phyloP scores from a whole-genome alignment of 2,797 vertebrate genomes.

The Hydrolagus colliei region DNA sequence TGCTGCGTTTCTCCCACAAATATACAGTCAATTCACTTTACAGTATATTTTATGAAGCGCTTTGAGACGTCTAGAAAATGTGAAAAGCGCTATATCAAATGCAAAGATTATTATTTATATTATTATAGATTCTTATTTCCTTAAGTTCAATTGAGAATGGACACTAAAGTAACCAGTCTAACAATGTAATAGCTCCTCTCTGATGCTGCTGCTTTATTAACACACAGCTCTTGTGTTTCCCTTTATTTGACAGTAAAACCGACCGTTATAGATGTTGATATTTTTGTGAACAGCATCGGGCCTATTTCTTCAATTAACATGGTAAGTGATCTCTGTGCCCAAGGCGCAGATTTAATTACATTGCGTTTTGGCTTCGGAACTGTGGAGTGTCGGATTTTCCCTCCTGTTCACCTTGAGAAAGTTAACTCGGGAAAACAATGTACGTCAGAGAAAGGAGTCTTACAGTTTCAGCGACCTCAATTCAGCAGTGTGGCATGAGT shows the following conservation, averaged over 20 bases:
- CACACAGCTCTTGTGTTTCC: slow-evolving; percentile 34
- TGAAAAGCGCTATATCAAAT: too few relatives aligned
- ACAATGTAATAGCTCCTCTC: background rate
- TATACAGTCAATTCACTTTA: too few relatives aligned
- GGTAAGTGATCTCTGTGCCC: slow-evolving; percentile 63
- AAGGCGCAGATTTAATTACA: background rate
- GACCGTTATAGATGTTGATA: slow-evolving; percentile 87
- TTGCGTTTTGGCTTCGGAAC: background rate
- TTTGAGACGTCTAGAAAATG: too few relatives aligned
- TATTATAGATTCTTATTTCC: too few relatives aligned
- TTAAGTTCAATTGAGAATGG: too few relatives aligned
- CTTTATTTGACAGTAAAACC: slow-evolving; percentile 77
- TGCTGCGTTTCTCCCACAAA: too few relatives aligned
- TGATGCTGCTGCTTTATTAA: slow-evolving; percentile 1
- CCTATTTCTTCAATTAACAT: slow-evolving; percentile 97
- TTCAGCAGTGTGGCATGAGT: background rate
- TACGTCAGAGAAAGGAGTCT: background rate
- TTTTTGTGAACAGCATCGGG: slow-evolving; percentile 94
- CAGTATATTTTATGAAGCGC: too few relatives aligned
- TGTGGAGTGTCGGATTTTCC: background rate
- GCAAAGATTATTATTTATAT: too few relatives aligned
- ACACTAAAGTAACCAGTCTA: too few relatives aligned
- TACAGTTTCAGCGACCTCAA: background rate
- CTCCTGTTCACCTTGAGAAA: background rate
- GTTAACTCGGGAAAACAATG: background rate